Conservation (phyloP, 2,888 invertebrate genomes). For the Phaonia tiefii region DNA sequence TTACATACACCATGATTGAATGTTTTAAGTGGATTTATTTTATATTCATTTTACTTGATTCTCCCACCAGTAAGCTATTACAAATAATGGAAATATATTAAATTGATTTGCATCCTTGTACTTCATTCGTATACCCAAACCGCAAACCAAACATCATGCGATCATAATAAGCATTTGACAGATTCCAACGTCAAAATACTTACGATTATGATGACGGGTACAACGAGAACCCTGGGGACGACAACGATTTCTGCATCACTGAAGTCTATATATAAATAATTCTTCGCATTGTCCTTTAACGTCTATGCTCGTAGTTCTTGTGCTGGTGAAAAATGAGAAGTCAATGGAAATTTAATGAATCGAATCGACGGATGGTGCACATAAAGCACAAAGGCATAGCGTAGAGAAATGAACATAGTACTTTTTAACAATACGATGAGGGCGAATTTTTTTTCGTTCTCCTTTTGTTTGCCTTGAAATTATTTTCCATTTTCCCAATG, state of each 20-base stretch:
- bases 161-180: slow-evolving; percentile 36
- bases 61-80: slow-evolving; percentile 18
- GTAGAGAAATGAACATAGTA: slow-evolving; percentile 14
- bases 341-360: slow-evolving; percentile 49
- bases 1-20: background rate
- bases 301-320: slow-evolving; percentile 16
- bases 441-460: background rate
- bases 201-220: background rate
- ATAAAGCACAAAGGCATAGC: slow-evolving; percentile 6
- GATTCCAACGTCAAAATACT: slow-evolving; percentile 33
- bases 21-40: slow-evolving; percentile 33
- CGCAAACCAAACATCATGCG: slow-evolving; percentile 26
- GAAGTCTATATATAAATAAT: background rate
- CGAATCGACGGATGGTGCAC: slow-evolving; percentile 36
- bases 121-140: slow-evolving; percentile 12
- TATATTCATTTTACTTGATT: slow-evolving; percentile 15
- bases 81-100: slow-evolving; percentile 31
- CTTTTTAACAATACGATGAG: slow-evolving; percentile 21
- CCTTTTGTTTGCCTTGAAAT: slow-evolving; percentile 1
- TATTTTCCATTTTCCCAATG: slow-evolving; percentile 12
- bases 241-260: background rate
- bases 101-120: slow-evolving; percentile 17
- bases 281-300: slow-evolving; percentile 9
- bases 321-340: background rate
- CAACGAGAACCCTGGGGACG: no score